A percentile compares a stretch with the other conserved stretches of the same genome.
phyloP scores from a whole-genome alignment of 2,888 invertebrate species.

The Calameuta filiformis region DNA sequence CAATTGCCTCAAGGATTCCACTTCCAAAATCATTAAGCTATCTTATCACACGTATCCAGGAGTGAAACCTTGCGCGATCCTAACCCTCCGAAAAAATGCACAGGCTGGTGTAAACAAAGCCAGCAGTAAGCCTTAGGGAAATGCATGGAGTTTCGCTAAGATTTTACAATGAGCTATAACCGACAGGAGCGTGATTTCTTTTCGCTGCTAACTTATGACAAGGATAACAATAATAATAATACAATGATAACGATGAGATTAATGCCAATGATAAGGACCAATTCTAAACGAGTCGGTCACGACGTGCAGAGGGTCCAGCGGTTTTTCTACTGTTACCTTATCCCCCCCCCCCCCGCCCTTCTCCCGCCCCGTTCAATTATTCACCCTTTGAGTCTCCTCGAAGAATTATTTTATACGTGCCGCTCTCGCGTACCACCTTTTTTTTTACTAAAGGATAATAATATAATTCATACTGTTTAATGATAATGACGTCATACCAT shows the following conservation, averaged over 20 bases:
- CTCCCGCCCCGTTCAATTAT: neutral
- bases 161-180: too few species aligned
- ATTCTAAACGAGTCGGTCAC: neutral
- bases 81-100: too few species aligned
- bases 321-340: slow-evolving; percentile 20
- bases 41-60: too few species aligned
- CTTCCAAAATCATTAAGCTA: too few species aligned
- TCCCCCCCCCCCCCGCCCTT: slow-evolving; percentile 6
- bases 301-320: neutral
- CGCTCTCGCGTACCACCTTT: neutral
- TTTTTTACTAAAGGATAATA: neutral
- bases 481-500: neutral
- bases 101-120: too few species aligned
- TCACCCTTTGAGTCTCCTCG: slow-evolving; percentile 21
- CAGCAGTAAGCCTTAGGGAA: too few species aligned
- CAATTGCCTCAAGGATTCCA: too few species aligned
- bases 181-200: too few species aligned
- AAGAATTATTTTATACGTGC: slow-evolving; percentile 29
- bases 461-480: neutral
- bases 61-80: too few species aligned
- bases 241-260: neutral
- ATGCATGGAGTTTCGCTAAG: too few species aligned
- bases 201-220: too few species aligned
- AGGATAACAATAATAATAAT: neutral
- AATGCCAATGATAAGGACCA: neutral